Evolutionary conservation across 2,888 invertebrate genomes (phyloP).

Genomic region (Orthosia incerta): DNA sequence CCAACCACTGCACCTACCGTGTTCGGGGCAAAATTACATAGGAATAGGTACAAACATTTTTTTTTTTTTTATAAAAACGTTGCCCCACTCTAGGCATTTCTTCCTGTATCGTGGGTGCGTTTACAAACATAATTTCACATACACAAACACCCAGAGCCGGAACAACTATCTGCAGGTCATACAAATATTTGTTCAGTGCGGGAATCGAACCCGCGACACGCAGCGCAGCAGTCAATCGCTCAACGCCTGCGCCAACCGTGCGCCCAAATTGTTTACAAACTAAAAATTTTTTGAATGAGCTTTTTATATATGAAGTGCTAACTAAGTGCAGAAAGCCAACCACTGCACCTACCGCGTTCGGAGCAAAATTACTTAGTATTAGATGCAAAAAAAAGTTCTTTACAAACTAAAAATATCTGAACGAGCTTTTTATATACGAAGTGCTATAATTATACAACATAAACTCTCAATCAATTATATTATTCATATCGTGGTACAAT

Average conservation of each 20-base stretch:
- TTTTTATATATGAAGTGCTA: background rate
- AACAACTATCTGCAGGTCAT: no score
- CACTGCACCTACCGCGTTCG: background rate
- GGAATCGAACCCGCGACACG: no score
- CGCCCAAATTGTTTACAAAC: background rate
- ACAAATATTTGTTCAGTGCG: no score
- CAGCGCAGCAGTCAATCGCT: no score
- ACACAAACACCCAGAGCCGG: no score
- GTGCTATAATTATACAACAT: background rate
- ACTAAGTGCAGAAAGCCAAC: background rate
- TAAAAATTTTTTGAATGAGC: constrained; percentile 3
- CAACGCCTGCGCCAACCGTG: no score
- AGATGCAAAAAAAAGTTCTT: constrained; percentile 2
- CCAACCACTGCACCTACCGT: background rate
- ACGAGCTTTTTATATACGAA: background rate
- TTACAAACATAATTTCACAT: no score
- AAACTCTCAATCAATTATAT: background rate
- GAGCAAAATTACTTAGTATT: background rate
- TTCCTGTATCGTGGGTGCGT: no score
- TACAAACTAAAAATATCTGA: background rate
- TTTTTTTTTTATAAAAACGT: no score
- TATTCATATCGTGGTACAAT: constrained; percentile 15
- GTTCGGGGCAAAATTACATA: background rate
- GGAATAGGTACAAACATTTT: background rate
- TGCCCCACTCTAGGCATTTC: no score